A percentile compares a stretch with the other conserved stretches of the same genome.
Evolutionary conservation across 2,888 invertebrate species (phyloP).

Genomic region (Heliconius sara): DNA sequence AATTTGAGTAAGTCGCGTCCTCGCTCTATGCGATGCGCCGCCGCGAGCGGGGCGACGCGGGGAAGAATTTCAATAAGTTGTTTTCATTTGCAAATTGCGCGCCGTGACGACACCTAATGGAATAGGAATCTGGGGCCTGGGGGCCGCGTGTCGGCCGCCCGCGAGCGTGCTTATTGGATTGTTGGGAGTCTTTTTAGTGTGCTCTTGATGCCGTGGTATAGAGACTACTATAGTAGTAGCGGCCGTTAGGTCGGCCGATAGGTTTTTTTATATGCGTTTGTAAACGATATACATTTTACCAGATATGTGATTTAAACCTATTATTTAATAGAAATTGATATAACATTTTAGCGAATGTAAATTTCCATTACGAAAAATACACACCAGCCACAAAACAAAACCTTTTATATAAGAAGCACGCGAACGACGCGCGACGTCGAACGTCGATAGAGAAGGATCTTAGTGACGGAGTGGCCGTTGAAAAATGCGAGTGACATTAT

Average conservation of each 20-base stretch:
- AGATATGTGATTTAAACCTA: too few relatives aligned
- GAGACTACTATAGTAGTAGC: not conserved
- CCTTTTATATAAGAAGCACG: not conserved
- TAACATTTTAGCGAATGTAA: not conserved
- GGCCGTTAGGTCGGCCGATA: too few relatives aligned
- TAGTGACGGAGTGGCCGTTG: conserved; percentile 65
- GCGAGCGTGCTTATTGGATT: conserved; percentile 70
- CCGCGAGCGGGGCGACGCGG: conserved; percentile 59
- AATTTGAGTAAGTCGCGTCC: conserved; percentile 44
- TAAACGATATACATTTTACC: not conserved
- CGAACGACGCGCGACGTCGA: conserved; percentile 13
- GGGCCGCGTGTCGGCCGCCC: conserved; percentile 61
- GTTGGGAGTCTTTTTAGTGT: conserved; percentile 55
- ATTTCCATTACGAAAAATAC: not conserved
- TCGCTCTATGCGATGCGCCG: conserved; percentile 54
- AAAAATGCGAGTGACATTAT: conserved; percentile 78
- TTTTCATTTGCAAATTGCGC: conserved; percentile 84
- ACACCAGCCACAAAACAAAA: conserved; percentile 5
- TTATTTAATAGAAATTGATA: not conserved
- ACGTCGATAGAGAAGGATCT: conserved; percentile 65
- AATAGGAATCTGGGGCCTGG: conserved; percentile 76
- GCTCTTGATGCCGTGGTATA: conserved; percentile 13
- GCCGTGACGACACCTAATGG: conserved; percentile 80
- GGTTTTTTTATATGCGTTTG: too few relatives aligned
- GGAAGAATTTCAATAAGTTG: conserved; percentile 84